phyloP scores from a whole-genome alignment of 2,797 vertebrate species.

The Schizothorax lantsangensis region DNA sequence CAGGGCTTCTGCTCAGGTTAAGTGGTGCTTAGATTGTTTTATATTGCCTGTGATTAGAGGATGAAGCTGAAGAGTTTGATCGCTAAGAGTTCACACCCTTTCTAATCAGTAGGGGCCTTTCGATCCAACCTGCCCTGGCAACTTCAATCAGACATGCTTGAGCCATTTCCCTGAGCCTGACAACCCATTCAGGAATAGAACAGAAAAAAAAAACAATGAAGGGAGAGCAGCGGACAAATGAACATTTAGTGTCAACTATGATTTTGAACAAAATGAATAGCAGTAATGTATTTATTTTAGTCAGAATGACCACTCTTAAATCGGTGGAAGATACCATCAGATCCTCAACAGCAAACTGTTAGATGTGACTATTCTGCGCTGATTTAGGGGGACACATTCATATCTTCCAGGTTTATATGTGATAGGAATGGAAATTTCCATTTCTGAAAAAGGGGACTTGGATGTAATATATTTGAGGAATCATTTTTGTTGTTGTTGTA shows the following conservation, averaged over 20 bases:
- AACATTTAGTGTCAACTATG: constrained; percentile 51
- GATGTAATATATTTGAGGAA: not conserved
- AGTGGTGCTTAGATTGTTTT: constrained; percentile 86
- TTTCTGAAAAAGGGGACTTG: constrained; percentile 11
- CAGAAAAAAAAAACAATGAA: constrained; percentile 5
- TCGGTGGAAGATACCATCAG: constrained; percentile 30
- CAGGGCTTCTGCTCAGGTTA: constrained; percentile 80
- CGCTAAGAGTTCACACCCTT: constrained; percentile 73
- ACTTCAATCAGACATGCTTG: constrained; percentile 76
- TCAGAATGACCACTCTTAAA: constrained; percentile 50
- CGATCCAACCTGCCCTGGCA: constrained; percentile 76
- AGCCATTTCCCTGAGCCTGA: constrained; percentile 61
- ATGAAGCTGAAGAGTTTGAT: constrained; percentile 79
- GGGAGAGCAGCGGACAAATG: constrained; percentile 38
- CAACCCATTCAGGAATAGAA: constrained; percentile 60
- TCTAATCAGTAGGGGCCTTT: constrained; percentile 76
- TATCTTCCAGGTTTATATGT: constrained; percentile 5
- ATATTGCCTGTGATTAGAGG: constrained; percentile 81
- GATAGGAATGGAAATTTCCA: not conserved
- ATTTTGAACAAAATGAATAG: constrained; percentile 44
- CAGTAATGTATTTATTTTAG: constrained; percentile 53
- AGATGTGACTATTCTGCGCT: not conserved
- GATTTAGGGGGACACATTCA: not conserved
- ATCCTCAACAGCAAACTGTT: constrained; percentile 2
- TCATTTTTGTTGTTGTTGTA: not conserved